Evolutionary conservation across 2,888 invertebrate genomes (phyloP), one percentile per base, ranked within the genome.

Genomic region (Protonemura montana): DNA sequence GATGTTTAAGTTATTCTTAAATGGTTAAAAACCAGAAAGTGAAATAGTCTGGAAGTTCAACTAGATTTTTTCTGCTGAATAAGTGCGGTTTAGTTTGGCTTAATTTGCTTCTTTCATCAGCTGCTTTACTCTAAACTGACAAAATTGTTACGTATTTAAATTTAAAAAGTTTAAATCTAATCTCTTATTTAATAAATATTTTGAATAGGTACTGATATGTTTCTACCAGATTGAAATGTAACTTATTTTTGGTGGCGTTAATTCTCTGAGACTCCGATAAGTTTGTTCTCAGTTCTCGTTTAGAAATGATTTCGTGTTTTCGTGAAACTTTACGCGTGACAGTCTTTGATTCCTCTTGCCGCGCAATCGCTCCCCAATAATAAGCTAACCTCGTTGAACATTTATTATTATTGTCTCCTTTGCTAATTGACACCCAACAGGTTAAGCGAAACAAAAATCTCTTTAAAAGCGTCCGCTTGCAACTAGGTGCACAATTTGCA

Each of bases 341-440:
- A 81, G 81, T 81, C 81, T 81, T 81, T 29, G 28, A 29, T 81
- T 81, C 81, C 30, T 81, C 81, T 81, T 5, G 59, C 59, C 59
- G 59, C 59, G 59, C 59, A 13, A 59, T 13, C 59, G 59, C 59
- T 13, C 21, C 1, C 59, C 13, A 21, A 59, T 59, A 59, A 59
- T 21, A 59, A 7, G 16, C 59, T 59, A 59, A 10, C 21, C 59
- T 59, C 59, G 59, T 59, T 59, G 59, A 59, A 59, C 59, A 13
- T 59, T 84, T 28, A 21, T 42, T 83, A 16, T 84, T 84, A 84
- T 84, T 84, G 84, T 84, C 84, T 84, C 29, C 13, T 59, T 84
- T 59, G 5, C 84, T 84, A 84, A 84, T 84, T 84, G 84, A 84
- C 84, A 76, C 28, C 26, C 3, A 84, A 81, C 30, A 84, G 6